Base-by-base conservation (phyloP, 2,797 vertebrate genomes). In the Apodemus agrarius region DNA sequence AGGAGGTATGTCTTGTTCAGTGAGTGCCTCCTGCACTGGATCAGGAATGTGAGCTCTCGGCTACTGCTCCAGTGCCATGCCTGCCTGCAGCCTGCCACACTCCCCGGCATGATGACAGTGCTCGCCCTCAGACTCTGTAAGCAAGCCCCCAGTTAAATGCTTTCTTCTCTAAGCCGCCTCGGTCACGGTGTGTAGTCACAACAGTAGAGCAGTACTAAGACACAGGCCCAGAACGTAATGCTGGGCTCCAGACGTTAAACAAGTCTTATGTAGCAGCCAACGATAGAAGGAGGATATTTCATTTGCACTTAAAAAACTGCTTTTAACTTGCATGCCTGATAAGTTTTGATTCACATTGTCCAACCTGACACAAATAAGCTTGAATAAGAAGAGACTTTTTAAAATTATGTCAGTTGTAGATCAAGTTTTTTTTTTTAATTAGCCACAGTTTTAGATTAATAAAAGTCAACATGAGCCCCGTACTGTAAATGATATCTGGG, bases 301-400 rank as follows among this genome's bases (percentile, higher is more conserved):
- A 82, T 82, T 61, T 84, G 46, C 13, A 82, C 40, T 91, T 65
- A 81, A 29, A 89, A 88, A 95, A 91, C 31, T 26, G 3, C 59
- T 89, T 78, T 54, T 80, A 93, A 88, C 74, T 61, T 95, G 52
- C 52, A 93, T 31, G 26, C 43, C 49, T 86, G 63, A 43, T 49
- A 96, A 95, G 79, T 31, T 83, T 46, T 93, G 52, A 83, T 89
- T 89, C 34, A 82, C 52, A 93, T 75, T 90, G 61, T 74, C 17
- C 59, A 93, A 78, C n/a, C 10, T 67, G 63, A 94, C 29, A 65
- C 13, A 94, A 34, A 52, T 52, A 29, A 76, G 11, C n/a, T 65
- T 75, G 34, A 89, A 46, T 49, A 92, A 81, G n/a, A 40, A 85
- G n/a, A 40, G 31, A 63, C 14, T 83, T 88, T 52, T 93, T 88